phyloP scores from a whole-genome alignment of 2,113 vertebrate genomes.

The Dicentrarchus labrax region DNA sequence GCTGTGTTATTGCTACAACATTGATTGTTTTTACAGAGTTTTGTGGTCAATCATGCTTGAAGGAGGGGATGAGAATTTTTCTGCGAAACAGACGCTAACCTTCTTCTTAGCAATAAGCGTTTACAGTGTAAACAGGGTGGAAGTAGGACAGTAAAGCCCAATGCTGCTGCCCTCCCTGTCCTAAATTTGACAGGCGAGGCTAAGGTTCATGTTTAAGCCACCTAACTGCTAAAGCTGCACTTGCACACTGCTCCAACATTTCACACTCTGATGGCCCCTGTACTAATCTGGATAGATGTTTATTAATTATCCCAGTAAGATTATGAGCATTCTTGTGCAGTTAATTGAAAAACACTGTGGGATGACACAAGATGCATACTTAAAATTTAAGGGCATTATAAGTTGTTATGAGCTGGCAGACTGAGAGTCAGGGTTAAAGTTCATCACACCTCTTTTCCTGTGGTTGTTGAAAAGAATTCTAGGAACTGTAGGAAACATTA shows the following conservation, averaged over 20 bases:
- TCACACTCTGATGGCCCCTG: slow-evolving; percentile 27
- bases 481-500: slow-evolving; percentile 8
- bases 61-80: slow-evolving; percentile 41
- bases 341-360: slow-evolving; percentile 4
- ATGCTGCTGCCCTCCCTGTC: neutral
- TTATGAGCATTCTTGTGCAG: slow-evolving; percentile 6
- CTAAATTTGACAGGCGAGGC: slow-evolving; percentile 11
- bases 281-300: slow-evolving; percentile 24
- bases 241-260: slow-evolving; percentile 45
- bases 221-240: slow-evolving; percentile 44
- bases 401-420: neutral
- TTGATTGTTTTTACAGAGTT: slow-evolving; percentile 60
- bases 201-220: slow-evolving; percentile 67
- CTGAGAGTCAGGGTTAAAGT: neutral
- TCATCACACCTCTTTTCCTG: neutral
- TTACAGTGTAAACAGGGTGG: slow-evolving; percentile 62
- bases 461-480: neutral
- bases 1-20: slow-evolving; percentile 68
- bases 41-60: slow-evolving; percentile 58
- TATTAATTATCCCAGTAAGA: slow-evolving; percentile 11
- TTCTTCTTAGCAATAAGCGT: slow-evolving; percentile 25
- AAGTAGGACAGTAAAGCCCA: slow-evolving; percentile 52
- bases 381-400: neutral
- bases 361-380: neutral
- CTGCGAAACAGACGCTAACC: slow-evolving; percentile 42